Evolutionary conservation across 2,113 vertebrate species (phyloP).

Genomic region (Pachypanchax playfairii): DNA sequence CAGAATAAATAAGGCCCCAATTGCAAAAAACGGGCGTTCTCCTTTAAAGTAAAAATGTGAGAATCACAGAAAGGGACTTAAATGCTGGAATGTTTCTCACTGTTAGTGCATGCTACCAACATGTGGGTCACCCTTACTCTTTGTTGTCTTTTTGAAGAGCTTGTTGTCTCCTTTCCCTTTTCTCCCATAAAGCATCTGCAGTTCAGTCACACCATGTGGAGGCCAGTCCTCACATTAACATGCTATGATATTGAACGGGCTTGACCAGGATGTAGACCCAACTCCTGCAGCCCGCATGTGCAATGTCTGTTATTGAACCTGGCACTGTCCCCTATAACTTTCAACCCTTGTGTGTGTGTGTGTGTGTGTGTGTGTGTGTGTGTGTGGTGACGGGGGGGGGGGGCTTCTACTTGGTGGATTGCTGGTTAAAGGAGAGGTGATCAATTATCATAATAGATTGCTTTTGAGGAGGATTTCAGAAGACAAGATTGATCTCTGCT

Average conservation of each 20-base stretch:
- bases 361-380: background rate
- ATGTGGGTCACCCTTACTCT: slow-evolving; percentile 1
- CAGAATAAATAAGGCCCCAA: no score
- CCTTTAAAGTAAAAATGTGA: background rate
- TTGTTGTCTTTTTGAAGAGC: slow-evolving; percentile 21
- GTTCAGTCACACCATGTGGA: slow-evolving; percentile 22
- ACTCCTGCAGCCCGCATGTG: slow-evolving; percentile 11
- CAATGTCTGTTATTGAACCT: slow-evolving; percentile 48
- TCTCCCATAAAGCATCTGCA: slow-evolving; percentile 53
- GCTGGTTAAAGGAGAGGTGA: slow-evolving; percentile 61
- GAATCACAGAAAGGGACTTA: background rate
- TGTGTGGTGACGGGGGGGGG: no score
- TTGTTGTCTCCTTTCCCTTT: slow-evolving; percentile 43
- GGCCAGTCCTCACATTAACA: slow-evolving; percentile 27
- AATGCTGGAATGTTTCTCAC: slow-evolving; percentile 36
- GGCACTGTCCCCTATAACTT: slow-evolving; percentile 53
- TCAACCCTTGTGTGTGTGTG: no score
- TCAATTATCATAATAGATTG: slow-evolving; percentile 75
- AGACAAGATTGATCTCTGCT: no score
- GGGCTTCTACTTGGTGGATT: slow-evolving; percentile 54
- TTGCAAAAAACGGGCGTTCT: no score
- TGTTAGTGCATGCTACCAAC: background rate
- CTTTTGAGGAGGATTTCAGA: slow-evolving; percentile 48
- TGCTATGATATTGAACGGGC: slow-evolving; percentile 6
- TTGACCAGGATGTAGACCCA: slow-evolving; percentile 60